Percentiles rank a stretch among this genome's conserved stretches.
These are phyloP conservation scores for Ischnus inquisitorius DNA, from an alignment of 2,888 invertebrate species.

Conservation along the genomic window DNA sequence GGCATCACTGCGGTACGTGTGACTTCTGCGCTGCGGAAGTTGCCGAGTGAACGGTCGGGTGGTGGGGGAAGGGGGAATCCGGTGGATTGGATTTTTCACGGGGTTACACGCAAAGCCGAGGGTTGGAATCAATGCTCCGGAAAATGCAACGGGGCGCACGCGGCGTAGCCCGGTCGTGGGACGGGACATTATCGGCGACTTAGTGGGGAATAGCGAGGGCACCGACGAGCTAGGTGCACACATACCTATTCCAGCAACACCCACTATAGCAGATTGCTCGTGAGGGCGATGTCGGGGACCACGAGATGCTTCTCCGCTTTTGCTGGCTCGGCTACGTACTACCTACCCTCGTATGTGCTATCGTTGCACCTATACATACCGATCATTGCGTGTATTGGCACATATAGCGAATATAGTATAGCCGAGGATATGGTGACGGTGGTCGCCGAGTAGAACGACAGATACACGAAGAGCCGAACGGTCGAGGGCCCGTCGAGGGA, in stretches of 20 bases:
- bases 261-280: constrained; percentile 73
- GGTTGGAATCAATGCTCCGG: constrained; percentile 65
- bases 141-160: constrained; percentile 68
- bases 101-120: constrained; percentile 67
- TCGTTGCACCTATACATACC: not conserved
- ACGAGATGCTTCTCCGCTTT: constrained; percentile 34
- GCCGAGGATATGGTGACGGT: constrained; percentile 13
- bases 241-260: constrained; percentile 57
- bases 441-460: constrained; percentile 53
- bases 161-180: constrained; percentile 68
- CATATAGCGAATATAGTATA: constrained; percentile 31
- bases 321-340: constrained; percentile 28
- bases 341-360: constrained; percentile 1
- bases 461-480: constrained; percentile 40
- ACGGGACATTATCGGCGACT: constrained; percentile 73
- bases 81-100: constrained; percentile 66
- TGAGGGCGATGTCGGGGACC: constrained; percentile 63
- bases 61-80: constrained; percentile 6
- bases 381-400: constrained; percentile 35
- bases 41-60: not conserved
- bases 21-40: constrained; percentile 19
- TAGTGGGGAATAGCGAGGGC: constrained; percentile 71
- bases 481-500: constrained; percentile 50
- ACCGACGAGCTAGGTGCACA: constrained; percentile 21
- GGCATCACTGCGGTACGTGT: constrained; percentile 19